Percentiles rank a stretch among this genome's conserved stretches.
Evolutionary conservation across 2,797 vertebrate species (phyloP).

Genomic region (Anisognathus igniventris): DNA sequence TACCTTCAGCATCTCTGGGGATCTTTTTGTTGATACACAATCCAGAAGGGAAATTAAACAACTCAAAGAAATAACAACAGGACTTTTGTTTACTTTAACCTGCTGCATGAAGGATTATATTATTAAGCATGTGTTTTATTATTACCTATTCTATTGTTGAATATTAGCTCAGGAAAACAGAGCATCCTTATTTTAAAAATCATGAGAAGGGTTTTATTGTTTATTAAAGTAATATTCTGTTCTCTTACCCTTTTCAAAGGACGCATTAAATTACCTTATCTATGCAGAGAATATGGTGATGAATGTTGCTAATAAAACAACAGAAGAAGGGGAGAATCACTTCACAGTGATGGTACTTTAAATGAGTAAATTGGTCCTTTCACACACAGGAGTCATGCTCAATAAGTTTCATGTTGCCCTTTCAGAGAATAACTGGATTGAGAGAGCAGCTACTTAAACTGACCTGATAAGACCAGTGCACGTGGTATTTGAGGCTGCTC

Average conservation of each 20-base stretch:
- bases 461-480: background rate
- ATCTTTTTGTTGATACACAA: background rate
- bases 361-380: background rate
- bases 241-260: background rate
- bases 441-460: background rate
- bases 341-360: background rate
- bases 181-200: background rate
- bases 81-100: slow-evolving; percentile 3
- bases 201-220: background rate
- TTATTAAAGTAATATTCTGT: background rate
- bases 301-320: background rate
- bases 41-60: background rate
- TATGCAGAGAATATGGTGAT: background rate
- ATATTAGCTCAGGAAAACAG: background rate
- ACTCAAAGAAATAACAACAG: background rate
- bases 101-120: background rate
- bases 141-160: background rate
- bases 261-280: background rate
- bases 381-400: background rate
- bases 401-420: background rate
- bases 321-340: background rate
- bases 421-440: background rate
- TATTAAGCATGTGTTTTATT: background rate
- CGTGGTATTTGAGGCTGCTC: background rate
- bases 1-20: background rate